phyloP scores from a whole-genome alignment of 2,888 invertebrate genomes.

The Hanleya hanleyi region DNA sequence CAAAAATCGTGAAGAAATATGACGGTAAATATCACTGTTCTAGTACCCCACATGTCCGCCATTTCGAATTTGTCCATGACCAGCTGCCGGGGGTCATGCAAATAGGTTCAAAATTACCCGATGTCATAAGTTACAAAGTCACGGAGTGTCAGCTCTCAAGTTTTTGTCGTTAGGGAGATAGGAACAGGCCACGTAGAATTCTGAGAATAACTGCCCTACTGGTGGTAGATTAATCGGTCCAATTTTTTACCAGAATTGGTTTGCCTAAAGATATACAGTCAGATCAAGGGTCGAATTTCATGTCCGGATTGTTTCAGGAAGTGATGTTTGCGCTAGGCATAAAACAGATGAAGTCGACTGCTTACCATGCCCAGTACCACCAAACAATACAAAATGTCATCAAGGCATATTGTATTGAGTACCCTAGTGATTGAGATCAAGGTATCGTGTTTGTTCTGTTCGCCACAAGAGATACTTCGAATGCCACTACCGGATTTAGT shows the following conservation, averaged over 20 bases:
- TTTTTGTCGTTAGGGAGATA: too few species aligned
- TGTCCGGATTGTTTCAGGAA: conserved; percentile 11
- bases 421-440: conserved; percentile 13
- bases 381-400: conserved; percentile 23
- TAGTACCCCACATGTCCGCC: too few species aligned
- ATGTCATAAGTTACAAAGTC: too few species aligned
- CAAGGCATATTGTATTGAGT: conserved; percentile 18
- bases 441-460: conserved; percentile 22
- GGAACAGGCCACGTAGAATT: too few species aligned
- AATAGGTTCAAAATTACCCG: too few species aligned
- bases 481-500: conserved; percentile 25
- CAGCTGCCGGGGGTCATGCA: too few species aligned
- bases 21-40: too few species aligned
- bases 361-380: conserved; percentile 17
- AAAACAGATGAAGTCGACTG: background rate
- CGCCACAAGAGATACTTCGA: conserved; percentile 11
- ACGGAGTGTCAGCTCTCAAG: too few species aligned
- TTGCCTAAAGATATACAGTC: conserved; percentile 11
- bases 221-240: background rate
- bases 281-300: conserved; percentile 10
- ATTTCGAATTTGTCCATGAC: too few species aligned
- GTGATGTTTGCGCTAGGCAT: background rate
- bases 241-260: conserved; percentile 1
- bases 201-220: background rate
- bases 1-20: too few species aligned